Percentiles rank a stretch among this genome's conserved stretches.
phyloP scores from a whole-genome alignment of 2,797 vertebrate genomes.

The Neoniphon sammara region DNA sequence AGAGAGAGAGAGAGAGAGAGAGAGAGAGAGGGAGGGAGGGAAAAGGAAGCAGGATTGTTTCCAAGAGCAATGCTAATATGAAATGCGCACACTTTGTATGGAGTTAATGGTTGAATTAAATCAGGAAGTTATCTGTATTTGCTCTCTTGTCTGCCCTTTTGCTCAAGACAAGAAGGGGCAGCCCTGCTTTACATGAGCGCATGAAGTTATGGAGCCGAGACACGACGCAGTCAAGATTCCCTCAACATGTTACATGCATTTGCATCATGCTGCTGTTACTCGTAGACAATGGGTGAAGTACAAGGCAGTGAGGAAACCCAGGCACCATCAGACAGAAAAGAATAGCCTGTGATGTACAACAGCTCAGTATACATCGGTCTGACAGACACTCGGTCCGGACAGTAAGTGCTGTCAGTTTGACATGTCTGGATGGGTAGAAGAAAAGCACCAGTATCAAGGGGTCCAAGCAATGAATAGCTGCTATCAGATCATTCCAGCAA shows the following conservation, averaged over 20 bases:
- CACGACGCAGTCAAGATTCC: conserved; percentile 35
- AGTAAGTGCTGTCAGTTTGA: conserved; percentile 54
- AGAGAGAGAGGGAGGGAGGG: conserved; percentile 37
- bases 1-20: too few species aligned
- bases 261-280: conserved; percentile 77
- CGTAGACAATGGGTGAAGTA: conserved; percentile 53
- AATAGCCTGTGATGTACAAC: conserved; percentile 44
- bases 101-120: conserved; percentile 26
- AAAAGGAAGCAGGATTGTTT: conserved; percentile 46
- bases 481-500: conserved; percentile 33
- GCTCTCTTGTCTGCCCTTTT: conserved; percentile 40
- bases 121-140: conserved; percentile 35
- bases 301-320: conserved; percentile 48
- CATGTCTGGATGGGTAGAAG: conserved; percentile 27
- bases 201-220: conserved; percentile 31
- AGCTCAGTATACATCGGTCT: conserved; percentile 54
- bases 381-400: conserved; percentile 59
- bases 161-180: conserved; percentile 14
- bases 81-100: conserved; percentile 35
- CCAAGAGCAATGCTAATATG: conserved; percentile 47
- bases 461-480: conserved; percentile 17
- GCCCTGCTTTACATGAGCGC: conserved; percentile 15
- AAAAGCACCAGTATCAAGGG: conserved; percentile 29
- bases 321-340: conserved; percentile 46
- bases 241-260: conserved; percentile 69